These are phyloP conservation scores for Ifrita kowaldi DNA, from an alignment of 2,113 vertebrate genomes.

Conservation along the genomic window DNA sequence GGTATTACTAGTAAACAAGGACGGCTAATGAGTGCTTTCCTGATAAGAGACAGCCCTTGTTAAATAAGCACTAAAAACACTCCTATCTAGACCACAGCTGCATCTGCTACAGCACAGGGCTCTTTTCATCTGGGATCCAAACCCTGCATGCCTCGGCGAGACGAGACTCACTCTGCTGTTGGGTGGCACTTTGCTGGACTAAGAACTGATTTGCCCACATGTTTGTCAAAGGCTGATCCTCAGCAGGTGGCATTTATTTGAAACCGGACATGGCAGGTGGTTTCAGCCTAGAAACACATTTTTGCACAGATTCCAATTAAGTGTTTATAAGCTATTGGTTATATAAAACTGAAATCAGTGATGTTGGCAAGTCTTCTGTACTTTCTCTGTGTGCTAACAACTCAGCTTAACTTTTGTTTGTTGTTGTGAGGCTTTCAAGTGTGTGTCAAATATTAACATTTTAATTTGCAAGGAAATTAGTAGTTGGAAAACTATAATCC, in stretches of 20 bases:
- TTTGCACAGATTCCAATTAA: constrained; percentile 54
- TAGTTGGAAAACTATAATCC: constrained; percentile 35
- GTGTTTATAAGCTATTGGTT: constrained; percentile 61
- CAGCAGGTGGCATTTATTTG: constrained; percentile 52
- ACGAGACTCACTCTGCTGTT: background rate
- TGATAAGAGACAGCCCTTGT: background rate
- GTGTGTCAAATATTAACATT: constrained; percentile 26
- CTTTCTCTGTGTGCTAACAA: constrained; percentile 43
- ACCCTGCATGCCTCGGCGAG: background rate
- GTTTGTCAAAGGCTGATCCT: constrained; percentile 20
- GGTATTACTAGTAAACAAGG: background rate
- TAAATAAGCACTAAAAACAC: background rate
- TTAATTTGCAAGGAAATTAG: constrained; percentile 57
- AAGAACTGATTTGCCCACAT: background rate
- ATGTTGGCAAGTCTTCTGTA: constrained; percentile 35
- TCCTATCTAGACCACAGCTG: background rate
- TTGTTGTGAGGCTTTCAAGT: constrained; percentile 43
- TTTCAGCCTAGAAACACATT: constrained; percentile 49
- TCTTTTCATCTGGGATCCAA: constrained; percentile 43
- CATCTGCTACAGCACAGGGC: background rate
- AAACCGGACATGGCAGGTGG: constrained; percentile 35
- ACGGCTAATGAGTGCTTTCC: background rate
- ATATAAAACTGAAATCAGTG: constrained; percentile 36
- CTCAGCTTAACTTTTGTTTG: constrained; percentile 34
- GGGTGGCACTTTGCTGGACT: background rate